Percentiles rank a stretch among this genome's conserved stretches.
Evolutionary conservation across 2,888 invertebrate species (phyloP).

Genomic region (Sminthurinus aureus): DNA sequence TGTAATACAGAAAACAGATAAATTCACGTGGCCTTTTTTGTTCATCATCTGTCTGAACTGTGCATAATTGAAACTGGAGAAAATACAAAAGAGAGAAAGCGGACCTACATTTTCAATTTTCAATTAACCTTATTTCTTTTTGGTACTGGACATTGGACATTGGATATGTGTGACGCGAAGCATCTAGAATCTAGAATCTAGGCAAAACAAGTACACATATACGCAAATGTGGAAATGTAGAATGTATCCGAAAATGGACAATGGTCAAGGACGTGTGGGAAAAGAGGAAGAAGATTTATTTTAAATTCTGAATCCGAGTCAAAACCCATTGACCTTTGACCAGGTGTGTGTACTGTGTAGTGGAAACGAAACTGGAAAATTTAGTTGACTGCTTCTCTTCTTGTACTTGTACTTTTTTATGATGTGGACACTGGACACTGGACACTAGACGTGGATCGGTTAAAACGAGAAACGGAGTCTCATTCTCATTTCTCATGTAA

Average conservation of each 20-base stretch:
- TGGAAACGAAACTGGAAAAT: no score
- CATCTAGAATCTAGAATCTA: no score
- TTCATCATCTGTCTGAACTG: background rate
- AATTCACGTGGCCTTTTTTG: background rate
- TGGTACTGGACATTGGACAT: background rate
- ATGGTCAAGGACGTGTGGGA: no score
- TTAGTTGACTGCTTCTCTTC: background rate
- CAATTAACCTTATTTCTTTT: background rate
- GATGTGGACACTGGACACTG: background rate
- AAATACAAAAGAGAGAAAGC: background rate
- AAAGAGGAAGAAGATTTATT: conserved; percentile 6
- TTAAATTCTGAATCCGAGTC: background rate
- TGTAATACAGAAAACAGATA: no score
- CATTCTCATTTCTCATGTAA: no score
- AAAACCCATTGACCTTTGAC: no score
- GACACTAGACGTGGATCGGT: no score
- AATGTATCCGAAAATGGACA: background rate
- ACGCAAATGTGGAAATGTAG: no score
- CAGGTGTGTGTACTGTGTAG: no score
- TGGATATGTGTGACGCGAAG: background rate
- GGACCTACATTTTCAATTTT: background rate
- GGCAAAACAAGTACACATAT: no score
- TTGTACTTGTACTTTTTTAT: background rate
- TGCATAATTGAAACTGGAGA: background rate
- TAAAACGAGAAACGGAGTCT: background rate